phyloP scores from a whole-genome alignment of 2,113 vertebrate genomes.

The Mustela lutreola region DNA sequence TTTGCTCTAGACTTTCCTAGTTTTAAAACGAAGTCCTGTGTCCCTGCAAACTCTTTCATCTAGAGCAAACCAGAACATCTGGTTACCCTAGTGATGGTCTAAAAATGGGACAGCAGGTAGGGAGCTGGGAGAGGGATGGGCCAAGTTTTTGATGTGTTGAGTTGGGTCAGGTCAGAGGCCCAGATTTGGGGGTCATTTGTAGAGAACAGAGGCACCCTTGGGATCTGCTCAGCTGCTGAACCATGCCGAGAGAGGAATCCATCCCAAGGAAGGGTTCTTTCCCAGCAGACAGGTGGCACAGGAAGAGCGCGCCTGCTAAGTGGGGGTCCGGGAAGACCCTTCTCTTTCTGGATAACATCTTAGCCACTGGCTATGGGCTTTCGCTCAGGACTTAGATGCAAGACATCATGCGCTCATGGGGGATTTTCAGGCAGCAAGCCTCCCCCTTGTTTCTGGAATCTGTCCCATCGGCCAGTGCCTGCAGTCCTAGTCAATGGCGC shows the following conservation, averaged over 20 bases:
- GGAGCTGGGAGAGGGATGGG: rapidly evolving
- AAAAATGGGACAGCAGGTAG: neutral
- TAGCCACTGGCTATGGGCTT: neutral
- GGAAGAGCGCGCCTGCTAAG: rapidly evolving
- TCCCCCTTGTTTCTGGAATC: neutral
- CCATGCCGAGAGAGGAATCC: neutral
- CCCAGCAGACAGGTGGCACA: rapidly evolving
- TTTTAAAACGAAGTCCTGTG: neutral
- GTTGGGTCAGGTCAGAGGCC: neutral
- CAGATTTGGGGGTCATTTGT: neutral
- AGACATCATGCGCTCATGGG: neutral
- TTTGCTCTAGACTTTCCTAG: neutral
- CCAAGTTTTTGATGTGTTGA: neutral
- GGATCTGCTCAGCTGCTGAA: rapidly evolving
- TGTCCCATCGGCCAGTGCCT: rapidly evolving
- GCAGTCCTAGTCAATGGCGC: rapidly evolving
- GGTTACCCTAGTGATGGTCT: neutral
- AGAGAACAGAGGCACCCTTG: neutral
- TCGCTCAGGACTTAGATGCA: neutral
- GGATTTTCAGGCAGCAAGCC: neutral
- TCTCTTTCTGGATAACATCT: too few species aligned
- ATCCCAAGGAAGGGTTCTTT: neutral
- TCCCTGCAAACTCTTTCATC: neutral
- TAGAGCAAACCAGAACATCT: neutral
- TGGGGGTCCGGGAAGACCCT: neutral